These are phyloP conservation scores for Uria lomvia DNA, from an alignment of 2,113 vertebrate species.

Conservation along the genomic window DNA sequence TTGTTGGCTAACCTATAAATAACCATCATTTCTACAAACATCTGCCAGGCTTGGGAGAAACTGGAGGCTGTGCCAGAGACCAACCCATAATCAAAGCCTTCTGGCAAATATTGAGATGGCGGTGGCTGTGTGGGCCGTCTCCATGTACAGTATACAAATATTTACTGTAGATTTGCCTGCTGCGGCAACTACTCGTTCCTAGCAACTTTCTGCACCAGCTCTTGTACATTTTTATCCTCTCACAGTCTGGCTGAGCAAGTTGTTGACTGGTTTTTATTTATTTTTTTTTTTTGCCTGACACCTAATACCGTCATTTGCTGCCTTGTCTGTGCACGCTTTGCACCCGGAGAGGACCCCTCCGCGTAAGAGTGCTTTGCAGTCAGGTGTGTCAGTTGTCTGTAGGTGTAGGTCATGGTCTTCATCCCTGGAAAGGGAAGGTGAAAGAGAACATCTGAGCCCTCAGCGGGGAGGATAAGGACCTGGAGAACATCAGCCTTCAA, in stretches of 20 bases:
- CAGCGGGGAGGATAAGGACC: neutral
- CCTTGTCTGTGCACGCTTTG: neutral
- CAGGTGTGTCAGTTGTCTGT: neutral
- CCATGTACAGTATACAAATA: constrained; percentile 43
- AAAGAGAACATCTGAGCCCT: neutral
- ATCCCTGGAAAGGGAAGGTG: neutral
- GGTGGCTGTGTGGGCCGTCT: constrained; percentile 36
- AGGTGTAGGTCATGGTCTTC: neutral
- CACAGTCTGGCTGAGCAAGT: neutral
- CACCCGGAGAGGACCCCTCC: neutral
- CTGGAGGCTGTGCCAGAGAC: constrained; percentile 37
- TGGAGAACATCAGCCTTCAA: neutral
- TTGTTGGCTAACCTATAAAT: constrained; percentile 31
- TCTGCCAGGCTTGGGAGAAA: constrained; percentile 28
- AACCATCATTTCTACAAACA: constrained; percentile 35
- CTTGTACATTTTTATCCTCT: constrained; percentile 9
- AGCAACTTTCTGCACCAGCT: constrained; percentile 30
- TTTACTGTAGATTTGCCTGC: constrained; percentile 51
- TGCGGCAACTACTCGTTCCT: neutral
- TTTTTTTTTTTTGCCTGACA: neutral
- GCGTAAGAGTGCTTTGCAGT: neutral
- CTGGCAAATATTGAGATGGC: constrained; percentile 35
- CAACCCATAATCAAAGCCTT: constrained; percentile 26
- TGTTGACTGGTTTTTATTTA: neutral
- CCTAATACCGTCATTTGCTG: neutral